Evolutionary conservation across 2,113 vertebrate species (phyloP).

Genomic region (Phoenicopterus ruber): DNA sequence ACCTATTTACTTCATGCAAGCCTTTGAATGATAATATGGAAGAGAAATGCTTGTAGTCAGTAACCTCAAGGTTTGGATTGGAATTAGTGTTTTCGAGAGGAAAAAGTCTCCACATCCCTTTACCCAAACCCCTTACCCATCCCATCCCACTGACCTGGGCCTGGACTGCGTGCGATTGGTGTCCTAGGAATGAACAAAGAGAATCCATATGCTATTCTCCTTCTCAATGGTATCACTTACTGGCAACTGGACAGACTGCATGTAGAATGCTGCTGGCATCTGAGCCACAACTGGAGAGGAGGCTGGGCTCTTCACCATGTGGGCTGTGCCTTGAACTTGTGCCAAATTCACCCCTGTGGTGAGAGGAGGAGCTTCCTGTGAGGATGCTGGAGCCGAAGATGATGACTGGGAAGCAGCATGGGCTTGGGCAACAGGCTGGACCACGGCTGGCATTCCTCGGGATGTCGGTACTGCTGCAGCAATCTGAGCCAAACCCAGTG

Average conservation of each 20-base stretch:
- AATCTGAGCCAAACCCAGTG: constrained; percentile 85
- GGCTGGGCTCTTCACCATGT: constrained; percentile 72
- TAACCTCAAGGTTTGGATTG: background rate
- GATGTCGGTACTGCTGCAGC: constrained; percentile 65
- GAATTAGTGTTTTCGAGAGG: background rate
- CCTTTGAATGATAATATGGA: background rate
- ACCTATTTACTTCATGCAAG: background rate
- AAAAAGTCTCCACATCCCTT: background rate
- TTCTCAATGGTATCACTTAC: constrained; percentile 66
- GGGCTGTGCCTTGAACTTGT: constrained; percentile 74
- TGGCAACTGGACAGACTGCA: constrained; percentile 78
- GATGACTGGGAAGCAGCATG: constrained; percentile 69
- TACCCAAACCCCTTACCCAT: constrained; percentile 10
- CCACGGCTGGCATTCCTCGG: constrained; percentile 71
- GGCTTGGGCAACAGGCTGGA: constrained; percentile 70
- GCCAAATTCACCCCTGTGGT: constrained; percentile 71
- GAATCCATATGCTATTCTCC: constrained; percentile 32
- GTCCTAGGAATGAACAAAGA: constrained; percentile 49
- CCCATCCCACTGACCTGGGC: constrained; percentile 42
- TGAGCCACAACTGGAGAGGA: constrained; percentile 74
- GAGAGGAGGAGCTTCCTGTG: constrained; percentile 68
- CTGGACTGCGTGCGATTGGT: constrained; percentile 1
- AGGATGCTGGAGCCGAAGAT: constrained; percentile 53
- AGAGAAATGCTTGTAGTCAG: background rate
- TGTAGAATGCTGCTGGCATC: constrained; percentile 77